Conservation (phyloP, 53 echinoderm and acorn worm species). For the Apostichopus leukothele region DNA sequence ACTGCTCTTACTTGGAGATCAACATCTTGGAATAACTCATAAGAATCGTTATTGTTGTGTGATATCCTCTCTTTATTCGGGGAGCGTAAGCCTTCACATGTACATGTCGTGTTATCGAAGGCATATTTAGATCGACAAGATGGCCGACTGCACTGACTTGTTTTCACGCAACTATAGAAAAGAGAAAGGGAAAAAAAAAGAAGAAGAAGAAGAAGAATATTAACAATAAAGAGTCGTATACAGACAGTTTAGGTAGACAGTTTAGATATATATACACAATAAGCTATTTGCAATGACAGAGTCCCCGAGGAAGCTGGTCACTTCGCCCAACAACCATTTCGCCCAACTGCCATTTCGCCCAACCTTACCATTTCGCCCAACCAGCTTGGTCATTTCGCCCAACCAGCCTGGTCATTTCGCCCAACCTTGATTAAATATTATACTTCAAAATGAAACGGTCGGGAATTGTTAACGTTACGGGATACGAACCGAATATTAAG, state of each 20-base stretch:
- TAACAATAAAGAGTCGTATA: not conserved
- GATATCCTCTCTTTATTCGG: not conserved
- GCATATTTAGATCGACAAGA: conserved; percentile 11
- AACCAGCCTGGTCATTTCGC: too few relatives aligned
- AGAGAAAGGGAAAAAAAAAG: not conserved
- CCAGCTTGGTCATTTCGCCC: too few relatives aligned
- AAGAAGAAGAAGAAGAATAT: not conserved
- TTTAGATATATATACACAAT: too few relatives aligned
- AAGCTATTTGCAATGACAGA: too few relatives aligned
- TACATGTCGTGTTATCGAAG: conserved; percentile 14
- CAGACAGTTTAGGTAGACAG: not conserved
- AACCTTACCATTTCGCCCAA: too few relatives aligned
- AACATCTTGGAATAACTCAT: not conserved
- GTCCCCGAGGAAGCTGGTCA: too few relatives aligned
- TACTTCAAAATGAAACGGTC: too few relatives aligned
- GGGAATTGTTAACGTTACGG: too few relatives aligned
- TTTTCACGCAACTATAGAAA: conserved; percentile 1
- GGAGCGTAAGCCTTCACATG: not conserved
- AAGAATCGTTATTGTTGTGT: not conserved
- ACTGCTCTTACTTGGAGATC: not conserved
- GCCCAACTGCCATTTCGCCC: too few relatives aligned
- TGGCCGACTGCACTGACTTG: not conserved
- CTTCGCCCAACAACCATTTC: too few relatives aligned
- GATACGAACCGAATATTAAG: too few relatives aligned
- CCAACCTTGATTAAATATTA: too few relatives aligned